Conservation (phyloP, 2,113 vertebrate species). For the Phalacrocorax aristotelis region DNA sequence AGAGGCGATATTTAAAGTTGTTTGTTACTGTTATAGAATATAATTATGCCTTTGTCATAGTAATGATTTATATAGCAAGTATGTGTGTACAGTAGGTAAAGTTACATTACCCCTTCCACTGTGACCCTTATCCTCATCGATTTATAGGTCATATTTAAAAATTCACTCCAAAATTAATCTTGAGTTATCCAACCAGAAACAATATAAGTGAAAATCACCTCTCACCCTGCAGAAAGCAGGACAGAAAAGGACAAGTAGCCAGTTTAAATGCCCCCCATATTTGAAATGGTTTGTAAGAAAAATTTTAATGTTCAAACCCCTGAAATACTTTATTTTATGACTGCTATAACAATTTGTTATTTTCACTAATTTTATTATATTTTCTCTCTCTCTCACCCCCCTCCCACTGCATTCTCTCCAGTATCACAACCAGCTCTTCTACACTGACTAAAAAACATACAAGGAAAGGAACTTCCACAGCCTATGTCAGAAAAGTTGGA, state of each 20-base stretch:
- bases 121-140: background rate
- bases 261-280: background rate
- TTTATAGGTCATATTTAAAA: background rate
- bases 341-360: background rate
- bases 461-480: background rate
- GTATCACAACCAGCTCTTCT: background rate
- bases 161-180: background rate
- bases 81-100: background rate
- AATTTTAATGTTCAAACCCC: background rate
- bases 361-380: background rate
- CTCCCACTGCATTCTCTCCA: background rate
- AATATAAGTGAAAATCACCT: background rate
- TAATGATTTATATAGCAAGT: background rate
- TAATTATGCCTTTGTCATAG: background rate
- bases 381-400: background rate
- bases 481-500: background rate
- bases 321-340: background rate
- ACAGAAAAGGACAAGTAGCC: background rate
- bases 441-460: background rate
- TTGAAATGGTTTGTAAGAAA: background rate
- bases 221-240: background rate
- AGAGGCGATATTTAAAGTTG: background rate
- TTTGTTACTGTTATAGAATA: background rate
- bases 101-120: background rate
- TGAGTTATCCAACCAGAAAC: background rate